These are phyloP conservation scores for Proctacanthus coquilletti DNA, from an alignment of 1,140 invertebrate species.

Conservation along the genomic window DNA sequence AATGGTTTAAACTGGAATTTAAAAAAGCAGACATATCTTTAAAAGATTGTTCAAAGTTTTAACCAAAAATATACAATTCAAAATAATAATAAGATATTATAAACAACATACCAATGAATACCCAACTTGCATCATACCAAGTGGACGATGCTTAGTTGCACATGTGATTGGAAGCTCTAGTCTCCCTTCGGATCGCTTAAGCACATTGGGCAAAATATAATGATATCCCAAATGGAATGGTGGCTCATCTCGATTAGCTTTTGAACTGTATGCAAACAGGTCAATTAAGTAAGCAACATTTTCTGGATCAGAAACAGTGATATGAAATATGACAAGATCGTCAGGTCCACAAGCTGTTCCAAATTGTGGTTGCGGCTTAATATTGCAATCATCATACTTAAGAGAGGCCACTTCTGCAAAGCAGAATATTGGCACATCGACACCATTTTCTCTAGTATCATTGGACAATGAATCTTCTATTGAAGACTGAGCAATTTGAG, in stretches of 20 bases:
- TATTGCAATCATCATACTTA: conserved; percentile 40
- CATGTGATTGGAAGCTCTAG: conserved; percentile 70
- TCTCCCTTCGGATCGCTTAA: conserved; percentile 61
- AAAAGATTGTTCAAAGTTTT: too few relatives aligned
- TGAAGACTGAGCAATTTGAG: conserved; percentile 13
- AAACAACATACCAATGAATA: conserved; percentile 31
- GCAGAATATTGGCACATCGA: conserved; percentile 34
- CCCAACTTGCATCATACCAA: conserved; percentile 53
- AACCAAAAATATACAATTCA: too few relatives aligned
- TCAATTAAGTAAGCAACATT: conserved; percentile 55
- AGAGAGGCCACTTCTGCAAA: conserved; percentile 43
- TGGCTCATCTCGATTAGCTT: conserved; percentile 42
- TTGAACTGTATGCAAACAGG: conserved; percentile 41
- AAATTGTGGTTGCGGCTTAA: conserved; percentile 64
- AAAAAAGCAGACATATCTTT: conserved; percentile 57
- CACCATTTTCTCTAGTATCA: conserved; percentile 34
- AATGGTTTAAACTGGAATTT: conserved; percentile 32
- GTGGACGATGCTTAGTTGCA: conserved; percentile 66
- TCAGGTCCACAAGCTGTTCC: conserved; percentile 55
- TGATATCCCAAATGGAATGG: conserved; percentile 75
- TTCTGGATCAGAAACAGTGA: conserved; percentile 55
- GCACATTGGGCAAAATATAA: conserved; percentile 52
- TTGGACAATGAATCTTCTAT: conserved; percentile 39
- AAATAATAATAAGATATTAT: too few relatives aligned
- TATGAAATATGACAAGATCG: conserved; percentile 70